Conservation (phyloP, 2,113 vertebrate species). For the Sinocyclocheilus anophthalmus region DNA sequence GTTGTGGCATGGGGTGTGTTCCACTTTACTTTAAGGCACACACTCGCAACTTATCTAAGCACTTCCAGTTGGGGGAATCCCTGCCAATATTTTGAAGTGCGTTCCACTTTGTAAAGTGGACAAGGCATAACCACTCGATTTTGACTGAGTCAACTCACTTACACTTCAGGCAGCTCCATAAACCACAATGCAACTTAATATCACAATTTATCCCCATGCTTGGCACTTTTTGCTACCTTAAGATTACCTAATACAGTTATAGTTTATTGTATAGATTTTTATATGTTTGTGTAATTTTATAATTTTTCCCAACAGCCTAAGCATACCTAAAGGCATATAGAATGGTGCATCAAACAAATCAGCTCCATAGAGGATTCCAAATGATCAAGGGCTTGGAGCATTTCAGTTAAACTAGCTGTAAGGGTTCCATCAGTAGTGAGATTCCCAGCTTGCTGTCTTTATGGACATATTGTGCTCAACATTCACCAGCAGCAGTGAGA, state of each 20-base stretch:
- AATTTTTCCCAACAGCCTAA: not conserved
- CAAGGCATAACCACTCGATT: not conserved
- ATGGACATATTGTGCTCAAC: not conserved
- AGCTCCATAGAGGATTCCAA: not conserved
- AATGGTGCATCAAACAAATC: not conserved
- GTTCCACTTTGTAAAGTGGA: not conserved
- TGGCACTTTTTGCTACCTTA: not conserved
- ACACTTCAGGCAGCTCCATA: not conserved
- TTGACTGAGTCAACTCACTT: not conserved
- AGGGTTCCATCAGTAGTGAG: not conserved
- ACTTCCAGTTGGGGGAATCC: not conserved
- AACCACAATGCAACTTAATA: not conserved
- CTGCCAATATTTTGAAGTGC: not conserved
- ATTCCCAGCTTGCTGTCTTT: not conserved
- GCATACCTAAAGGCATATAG: not conserved
- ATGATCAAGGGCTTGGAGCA: not conserved
- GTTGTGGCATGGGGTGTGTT: not conserved
- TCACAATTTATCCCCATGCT: too few species aligned
- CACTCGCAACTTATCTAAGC: not conserved
- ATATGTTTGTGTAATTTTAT: not conserved
- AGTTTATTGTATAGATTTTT: not conserved
- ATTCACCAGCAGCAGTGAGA: not conserved
- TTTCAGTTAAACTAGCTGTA: not conserved
- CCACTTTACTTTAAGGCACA: not conserved
- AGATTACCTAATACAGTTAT: not conserved